Percentiles rank a stretch among this genome's conserved stretches.
phyloP scores from a whole-genome alignment of 1,140 invertebrate genomes.

The Goniozus legneri region DNA sequence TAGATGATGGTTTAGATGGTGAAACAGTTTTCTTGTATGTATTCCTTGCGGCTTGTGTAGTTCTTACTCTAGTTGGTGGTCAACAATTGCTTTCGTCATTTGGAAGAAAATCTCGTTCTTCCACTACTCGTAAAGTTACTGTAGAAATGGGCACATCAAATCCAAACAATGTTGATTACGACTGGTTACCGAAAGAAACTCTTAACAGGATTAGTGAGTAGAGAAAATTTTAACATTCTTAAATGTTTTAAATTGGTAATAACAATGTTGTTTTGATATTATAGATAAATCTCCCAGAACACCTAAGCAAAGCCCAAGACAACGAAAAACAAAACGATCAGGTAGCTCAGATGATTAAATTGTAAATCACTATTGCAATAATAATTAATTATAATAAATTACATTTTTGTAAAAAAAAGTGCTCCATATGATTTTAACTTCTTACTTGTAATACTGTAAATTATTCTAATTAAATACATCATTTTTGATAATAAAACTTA shows the following conservation, averaged over 20 bases:
- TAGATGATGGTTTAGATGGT: constrained; percentile 95
- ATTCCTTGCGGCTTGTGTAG: constrained; percentile 83
- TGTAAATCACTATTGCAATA: constrained; percentile 9
- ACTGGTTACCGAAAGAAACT: constrained; percentile 94
- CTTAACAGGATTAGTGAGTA: constrained; percentile 78
- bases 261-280: background rate
- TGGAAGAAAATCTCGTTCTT: constrained; percentile 60
- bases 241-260: constrained; percentile 9
- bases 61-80: constrained; percentile 83
- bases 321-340: constrained; percentile 69
- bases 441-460: too few relatives aligned
- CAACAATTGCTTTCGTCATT: constrained; percentile 86
- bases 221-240: constrained; percentile 13
- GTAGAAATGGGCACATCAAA: constrained; percentile 80
- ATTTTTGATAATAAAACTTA: too few relatives aligned
- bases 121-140: constrained; percentile 59
- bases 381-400: constrained; percentile 1
- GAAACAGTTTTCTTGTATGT: constrained; percentile 98
- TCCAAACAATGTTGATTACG: constrained; percentile 92
- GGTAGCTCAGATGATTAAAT: constrained; percentile 61
- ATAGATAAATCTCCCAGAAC: constrained; percentile 61
- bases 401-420: background rate
- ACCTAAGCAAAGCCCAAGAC: constrained; percentile 67
- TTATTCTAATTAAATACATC: too few relatives aligned
- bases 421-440: too few relatives aligned